Evolutionary conservation across 2,797 vertebrate genomes (phyloP).

Genomic region (Pipistrellus nathusii): DNA sequence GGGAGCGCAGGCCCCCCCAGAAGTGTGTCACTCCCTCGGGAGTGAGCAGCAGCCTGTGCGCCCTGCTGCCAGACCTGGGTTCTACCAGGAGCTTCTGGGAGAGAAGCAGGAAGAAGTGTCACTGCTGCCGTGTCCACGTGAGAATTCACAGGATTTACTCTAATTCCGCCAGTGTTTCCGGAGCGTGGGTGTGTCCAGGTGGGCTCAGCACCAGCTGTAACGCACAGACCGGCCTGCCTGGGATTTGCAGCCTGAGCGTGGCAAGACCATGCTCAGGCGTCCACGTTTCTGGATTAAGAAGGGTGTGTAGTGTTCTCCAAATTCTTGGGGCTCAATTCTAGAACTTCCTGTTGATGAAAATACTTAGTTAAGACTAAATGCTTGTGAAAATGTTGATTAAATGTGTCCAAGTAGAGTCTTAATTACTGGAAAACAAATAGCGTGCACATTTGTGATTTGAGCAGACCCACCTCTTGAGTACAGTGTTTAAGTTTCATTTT

Average conservation of each 20-base stretch:
- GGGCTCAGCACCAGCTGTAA: neutral
- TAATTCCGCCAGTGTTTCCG: conserved; percentile 6
- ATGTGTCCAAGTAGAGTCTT: neutral
- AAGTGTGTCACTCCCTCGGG: neutral
- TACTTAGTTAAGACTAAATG: conserved; percentile 41
- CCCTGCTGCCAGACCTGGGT: conserved; percentile 34
- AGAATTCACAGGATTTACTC: conserved; percentile 49
- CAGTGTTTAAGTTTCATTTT: neutral
- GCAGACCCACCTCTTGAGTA: neutral
- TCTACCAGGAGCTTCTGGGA: neutral
- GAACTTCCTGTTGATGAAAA: conserved; percentile 46
- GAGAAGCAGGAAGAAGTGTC: neutral
- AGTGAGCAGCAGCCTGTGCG: neutral
- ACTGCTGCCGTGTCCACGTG: neutral
- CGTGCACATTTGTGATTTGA: neutral
- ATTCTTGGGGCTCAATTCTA: conserved; percentile 37
- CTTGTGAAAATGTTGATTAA: conserved; percentile 58
- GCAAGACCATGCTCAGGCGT: neutral
- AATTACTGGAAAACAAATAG: neutral
- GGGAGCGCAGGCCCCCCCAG: neutral
- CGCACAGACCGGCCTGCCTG: neutral
- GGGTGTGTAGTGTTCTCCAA: neutral
- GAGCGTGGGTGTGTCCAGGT: neutral
- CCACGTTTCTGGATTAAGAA: conserved; percentile 40
- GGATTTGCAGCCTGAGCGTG: neutral